A percentile compares a stretch with the other conserved stretches of the same genome.
phyloP scores from a whole-genome alignment of 2,797 vertebrate species.

The Margarornis squamiger region DNA sequence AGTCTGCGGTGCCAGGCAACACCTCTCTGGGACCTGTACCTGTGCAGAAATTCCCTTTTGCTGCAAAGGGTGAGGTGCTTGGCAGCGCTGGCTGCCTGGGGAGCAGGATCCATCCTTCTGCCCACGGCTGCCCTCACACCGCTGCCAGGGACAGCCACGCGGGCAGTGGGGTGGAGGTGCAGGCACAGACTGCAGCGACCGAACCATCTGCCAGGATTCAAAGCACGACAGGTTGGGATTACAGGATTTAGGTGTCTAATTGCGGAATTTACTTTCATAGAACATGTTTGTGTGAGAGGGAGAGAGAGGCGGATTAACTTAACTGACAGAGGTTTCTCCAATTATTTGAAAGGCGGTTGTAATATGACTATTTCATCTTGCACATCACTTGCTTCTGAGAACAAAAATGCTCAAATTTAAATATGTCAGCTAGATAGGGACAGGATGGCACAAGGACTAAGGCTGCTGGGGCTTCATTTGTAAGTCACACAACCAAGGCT shows the following conservation, averaged over 20 bases:
- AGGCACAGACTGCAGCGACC: background rate
- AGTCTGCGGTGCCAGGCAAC: background rate
- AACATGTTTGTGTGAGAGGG: background rate
- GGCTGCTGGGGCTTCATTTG: background rate
- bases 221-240: constrained; percentile 1
- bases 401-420: background rate
- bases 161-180: background rate
- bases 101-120: background rate
- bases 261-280: constrained; percentile 44
- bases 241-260: constrained; percentile 26
- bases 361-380: constrained; percentile 23
- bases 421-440: background rate
- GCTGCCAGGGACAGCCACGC: constrained; percentile 13
- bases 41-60: background rate
- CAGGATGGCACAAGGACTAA: background rate
- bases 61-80: background rate
- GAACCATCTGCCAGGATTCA: constrained; percentile 8
- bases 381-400: constrained; percentile 37
- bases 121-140: background rate
- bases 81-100: background rate
- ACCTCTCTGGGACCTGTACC: background rate
- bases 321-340: constrained; percentile 49
- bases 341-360: constrained; percentile 31
- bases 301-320: constrained; percentile 48
- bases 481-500: background rate